These are phyloP conservation scores for Arrhamphus sclerolepis DNA, from an alignment of 2,797 vertebrate species.

Conservation along the genomic window DNA sequence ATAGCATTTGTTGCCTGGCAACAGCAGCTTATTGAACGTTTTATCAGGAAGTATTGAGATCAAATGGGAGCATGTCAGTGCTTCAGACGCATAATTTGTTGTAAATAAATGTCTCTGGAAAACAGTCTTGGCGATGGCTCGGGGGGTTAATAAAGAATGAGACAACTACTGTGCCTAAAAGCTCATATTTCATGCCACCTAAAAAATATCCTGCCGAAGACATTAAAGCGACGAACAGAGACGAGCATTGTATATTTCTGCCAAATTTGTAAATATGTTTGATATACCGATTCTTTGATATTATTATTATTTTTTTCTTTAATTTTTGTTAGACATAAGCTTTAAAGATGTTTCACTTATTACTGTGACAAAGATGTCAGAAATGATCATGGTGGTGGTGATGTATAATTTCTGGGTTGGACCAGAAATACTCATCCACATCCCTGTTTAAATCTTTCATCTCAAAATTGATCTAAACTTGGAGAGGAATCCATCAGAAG, in stretches of 20 bases:
- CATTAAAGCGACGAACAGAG: conserved; percentile 48
- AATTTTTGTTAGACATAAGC: conserved; percentile 23
- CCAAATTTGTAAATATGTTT: conserved; percentile 20
- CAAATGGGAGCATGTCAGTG: conserved; percentile 55
- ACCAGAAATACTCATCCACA: too few species aligned
- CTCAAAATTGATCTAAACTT: background rate
- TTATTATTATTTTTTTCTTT: conserved; percentile 11
- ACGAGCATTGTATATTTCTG: conserved; percentile 19
- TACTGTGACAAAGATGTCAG: too few species aligned
- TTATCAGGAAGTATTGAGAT: conserved; percentile 65
- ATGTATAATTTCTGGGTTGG: too few species aligned
- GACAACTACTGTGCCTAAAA: conserved; percentile 46
- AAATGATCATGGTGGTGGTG: too few species aligned
- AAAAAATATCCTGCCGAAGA: conserved; percentile 30
- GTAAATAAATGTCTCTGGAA: conserved; percentile 66
- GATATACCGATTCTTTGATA: conserved; percentile 22
- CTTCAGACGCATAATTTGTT: conserved; percentile 60
- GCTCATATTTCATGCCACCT: conserved; percentile 48
- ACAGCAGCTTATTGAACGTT: conserved; percentile 66
- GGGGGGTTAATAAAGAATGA: conserved; percentile 56
- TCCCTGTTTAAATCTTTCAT: too few species aligned
- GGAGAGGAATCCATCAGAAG: conserved; percentile 50
- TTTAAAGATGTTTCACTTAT: conserved; percentile 28
- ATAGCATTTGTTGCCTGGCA: conserved; percentile 66
- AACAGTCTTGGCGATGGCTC: conserved; percentile 37